phyloP scores from a whole-genome alignment of 2,888 invertebrate species.

The Tachystola acroxantha region DNA sequence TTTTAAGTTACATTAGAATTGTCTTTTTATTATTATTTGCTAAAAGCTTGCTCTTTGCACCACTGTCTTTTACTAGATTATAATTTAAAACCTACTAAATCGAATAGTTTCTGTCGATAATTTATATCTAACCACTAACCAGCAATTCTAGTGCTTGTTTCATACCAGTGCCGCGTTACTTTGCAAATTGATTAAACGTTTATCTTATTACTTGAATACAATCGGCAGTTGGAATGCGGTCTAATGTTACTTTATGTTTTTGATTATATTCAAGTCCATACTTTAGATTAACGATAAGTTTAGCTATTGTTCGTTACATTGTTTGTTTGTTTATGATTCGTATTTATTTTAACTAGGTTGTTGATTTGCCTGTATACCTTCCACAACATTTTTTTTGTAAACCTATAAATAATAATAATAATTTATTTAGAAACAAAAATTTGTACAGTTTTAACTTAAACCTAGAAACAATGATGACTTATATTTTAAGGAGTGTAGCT shows the following conservation, averaged over 20 bases:
- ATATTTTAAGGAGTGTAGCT: no score
- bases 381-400: no score
- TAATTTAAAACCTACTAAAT: neutral
- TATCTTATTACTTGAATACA: constrained; percentile 15
- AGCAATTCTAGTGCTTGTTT: constrained; percentile 3
- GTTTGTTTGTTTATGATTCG: no score
- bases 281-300: constrained; percentile 8
- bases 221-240: constrained; percentile 29
- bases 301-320: neutral
- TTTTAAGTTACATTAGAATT: no score
- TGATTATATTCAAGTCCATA: constrained; percentile 10
- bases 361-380: no score
- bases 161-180: constrained; percentile 4
- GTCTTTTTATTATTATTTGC: no score
- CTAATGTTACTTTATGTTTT: constrained; percentile 11
- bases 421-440: no score
- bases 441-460: no score
- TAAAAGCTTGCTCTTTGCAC: no score
- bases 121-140: constrained; percentile 5
- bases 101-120: constrained; percentile 4
- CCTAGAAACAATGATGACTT: no score
- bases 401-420: no score
- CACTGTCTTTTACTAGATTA: neutral
- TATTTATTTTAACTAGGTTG: no score
- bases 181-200: constrained; percentile 34